A percentile compares a stretch with the other conserved stretches of the same genome.
Conservation (phyloP, 2,113 vertebrate genomes). For the Mugil cephalus region DNA sequence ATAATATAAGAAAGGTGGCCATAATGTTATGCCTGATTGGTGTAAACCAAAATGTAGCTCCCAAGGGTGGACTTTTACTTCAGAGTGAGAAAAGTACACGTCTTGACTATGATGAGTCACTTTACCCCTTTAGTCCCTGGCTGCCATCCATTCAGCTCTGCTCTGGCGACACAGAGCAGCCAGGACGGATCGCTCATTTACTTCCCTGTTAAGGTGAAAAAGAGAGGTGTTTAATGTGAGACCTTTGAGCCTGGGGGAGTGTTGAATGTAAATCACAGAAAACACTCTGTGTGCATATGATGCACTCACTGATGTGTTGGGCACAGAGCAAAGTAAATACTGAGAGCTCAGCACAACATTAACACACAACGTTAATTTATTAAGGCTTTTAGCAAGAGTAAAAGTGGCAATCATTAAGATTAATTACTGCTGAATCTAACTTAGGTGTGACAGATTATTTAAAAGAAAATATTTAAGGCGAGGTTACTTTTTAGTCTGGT, state of each 20-base stretch:
- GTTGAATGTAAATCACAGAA: constrained; percentile 40
- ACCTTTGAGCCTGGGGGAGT: constrained; percentile 42
- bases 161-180: constrained; percentile 28
- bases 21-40: too few relatives aligned
- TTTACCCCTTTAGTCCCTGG: not conserved
- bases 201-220: constrained; percentile 38
- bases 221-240: constrained; percentile 34
- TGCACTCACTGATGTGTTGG: constrained; percentile 7
- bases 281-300: constrained; percentile 2
- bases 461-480: too few relatives aligned
- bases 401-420: constrained; percentile 1
- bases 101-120: constrained; percentile 48
- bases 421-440: not conserved
- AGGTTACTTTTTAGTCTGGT: too few relatives aligned
- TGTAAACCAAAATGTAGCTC: not conserved
- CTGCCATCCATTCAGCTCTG: constrained; percentile 37
- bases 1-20: too few relatives aligned
- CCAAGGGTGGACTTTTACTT: not conserved
- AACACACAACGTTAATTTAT: not conserved
- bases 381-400: not conserved
- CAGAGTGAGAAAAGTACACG: constrained; percentile 2
- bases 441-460: not conserved
- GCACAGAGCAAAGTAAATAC: not conserved
- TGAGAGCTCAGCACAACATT: not conserved
- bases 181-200: constrained; percentile 47